Conservation (phyloP, 2,113 vertebrate genomes). For the Microcebus ravelobensis region DNA sequence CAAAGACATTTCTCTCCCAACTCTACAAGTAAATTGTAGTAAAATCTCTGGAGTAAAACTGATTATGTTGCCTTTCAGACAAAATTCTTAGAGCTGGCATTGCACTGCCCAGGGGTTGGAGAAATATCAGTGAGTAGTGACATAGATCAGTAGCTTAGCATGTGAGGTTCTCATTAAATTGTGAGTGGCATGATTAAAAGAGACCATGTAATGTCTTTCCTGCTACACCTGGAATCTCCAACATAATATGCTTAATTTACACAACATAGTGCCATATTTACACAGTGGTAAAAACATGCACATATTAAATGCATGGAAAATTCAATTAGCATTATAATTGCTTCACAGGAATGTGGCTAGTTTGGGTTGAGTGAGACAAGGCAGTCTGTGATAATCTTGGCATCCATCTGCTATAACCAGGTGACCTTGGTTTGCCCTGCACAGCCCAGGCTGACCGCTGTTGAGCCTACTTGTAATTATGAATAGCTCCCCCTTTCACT, state of each 20-base stretch:
- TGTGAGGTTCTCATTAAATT: not conserved
- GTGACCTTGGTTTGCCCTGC: not conserved
- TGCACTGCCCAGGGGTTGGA: not conserved
- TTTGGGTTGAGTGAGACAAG: not conserved
- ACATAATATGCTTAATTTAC: not conserved
- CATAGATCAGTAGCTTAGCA: rapidly evolving
- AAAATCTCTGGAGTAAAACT: not conserved
- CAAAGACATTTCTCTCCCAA: slow-evolving; percentile 2
- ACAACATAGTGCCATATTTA: not conserved
- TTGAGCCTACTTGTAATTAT: not conserved
- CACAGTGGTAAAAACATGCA: not conserved
- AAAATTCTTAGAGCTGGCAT: not conserved
- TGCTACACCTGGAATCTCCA: not conserved
- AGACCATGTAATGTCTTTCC: not conserved
- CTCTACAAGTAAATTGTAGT: not conserved
- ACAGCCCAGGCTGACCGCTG: not conserved
- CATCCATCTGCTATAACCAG: not conserved
- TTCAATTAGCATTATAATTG: not conserved
- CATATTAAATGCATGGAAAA: not conserved
- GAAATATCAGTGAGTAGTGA: not conserved
- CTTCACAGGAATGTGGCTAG: not conserved
- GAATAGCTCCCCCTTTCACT: not conserved
- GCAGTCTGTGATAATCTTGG: not conserved
- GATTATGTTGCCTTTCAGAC: not conserved
- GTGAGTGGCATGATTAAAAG: not conserved